These are phyloP conservation scores for Cantharis flavilabris DNA, from an alignment of 2,888 invertebrate genomes.

Conservation along the genomic window DNA sequence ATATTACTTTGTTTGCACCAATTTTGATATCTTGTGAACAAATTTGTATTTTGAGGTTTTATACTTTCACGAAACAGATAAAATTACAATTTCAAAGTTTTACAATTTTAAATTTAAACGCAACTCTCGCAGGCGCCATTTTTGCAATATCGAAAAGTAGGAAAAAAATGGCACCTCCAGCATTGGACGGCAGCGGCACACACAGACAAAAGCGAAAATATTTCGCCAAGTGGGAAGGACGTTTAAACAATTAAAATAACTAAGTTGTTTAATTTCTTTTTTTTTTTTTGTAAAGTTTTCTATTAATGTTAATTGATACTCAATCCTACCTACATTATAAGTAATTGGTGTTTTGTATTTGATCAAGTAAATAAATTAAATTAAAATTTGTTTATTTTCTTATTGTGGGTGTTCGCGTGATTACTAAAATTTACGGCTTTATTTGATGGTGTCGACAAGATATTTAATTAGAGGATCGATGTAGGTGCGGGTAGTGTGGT, in stretches of 20 bases:
- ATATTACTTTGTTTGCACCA: constrained; percentile 1
- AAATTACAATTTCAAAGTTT: not conserved
- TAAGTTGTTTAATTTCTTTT: not conserved
- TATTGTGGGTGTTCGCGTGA: constrained; percentile 40
- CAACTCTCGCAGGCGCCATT: not conserved
- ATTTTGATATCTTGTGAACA: not conserved
- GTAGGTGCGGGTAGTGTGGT: constrained; percentile 49
- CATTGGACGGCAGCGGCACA: too few species aligned
- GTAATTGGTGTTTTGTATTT: not conserved
- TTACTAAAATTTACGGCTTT: constrained; percentile 49
- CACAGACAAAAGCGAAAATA: not conserved
- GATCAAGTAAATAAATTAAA: constrained; percentile 19
- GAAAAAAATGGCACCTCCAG: not conserved
- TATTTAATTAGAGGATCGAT: constrained; percentile 51
- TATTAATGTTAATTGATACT: not conserved
- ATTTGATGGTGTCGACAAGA: constrained; percentile 51
- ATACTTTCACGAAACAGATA: not conserved
- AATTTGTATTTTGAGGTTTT: not conserved
- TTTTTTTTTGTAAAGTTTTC: not conserved
- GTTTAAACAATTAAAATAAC: not conserved
- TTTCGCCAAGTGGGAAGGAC: not conserved
- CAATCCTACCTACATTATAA: not conserved
- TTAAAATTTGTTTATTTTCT: constrained; percentile 35
- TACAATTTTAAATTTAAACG: not conserved
- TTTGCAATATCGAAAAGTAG: not conserved